Conservation (phyloP, 1,140 invertebrate genomes). For the Bathynomus jamesi region DNA sequence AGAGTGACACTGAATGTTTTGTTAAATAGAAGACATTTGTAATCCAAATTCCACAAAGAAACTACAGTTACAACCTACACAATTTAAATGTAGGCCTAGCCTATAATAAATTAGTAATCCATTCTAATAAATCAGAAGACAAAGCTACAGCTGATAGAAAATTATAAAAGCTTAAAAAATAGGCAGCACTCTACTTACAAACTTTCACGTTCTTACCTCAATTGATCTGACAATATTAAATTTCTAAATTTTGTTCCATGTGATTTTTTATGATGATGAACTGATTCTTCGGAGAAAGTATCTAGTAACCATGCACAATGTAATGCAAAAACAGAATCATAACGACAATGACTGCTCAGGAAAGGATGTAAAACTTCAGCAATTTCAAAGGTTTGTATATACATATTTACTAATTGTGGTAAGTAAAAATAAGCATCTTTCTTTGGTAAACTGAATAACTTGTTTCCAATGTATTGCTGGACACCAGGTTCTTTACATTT, state of each 20-base stretch:
- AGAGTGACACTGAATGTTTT: no score
- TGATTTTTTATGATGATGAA: constrained; percentile 66
- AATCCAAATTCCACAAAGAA: no score
- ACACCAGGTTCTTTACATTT: constrained; percentile 98
- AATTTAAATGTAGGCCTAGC: no score
- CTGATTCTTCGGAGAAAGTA: constrained; percentile 76
- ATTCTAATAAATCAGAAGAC: no score
- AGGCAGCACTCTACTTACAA: no score
- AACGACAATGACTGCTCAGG: constrained; percentile 82
- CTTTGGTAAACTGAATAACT: constrained; percentile 84
- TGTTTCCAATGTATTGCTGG: constrained; percentile 79
- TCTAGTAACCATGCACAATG: constrained; percentile 92
- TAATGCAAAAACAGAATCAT: constrained; percentile 88
- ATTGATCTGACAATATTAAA: constrained; percentile 77
- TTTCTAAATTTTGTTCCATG: constrained; percentile 78
- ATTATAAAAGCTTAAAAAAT: no score
- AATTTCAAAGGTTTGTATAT: constrained; percentile 93
- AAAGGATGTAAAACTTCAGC: constrained; percentile 93
- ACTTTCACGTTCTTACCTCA: no score
- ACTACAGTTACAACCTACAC: no score
- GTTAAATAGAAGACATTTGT: no score
- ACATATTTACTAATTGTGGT: constrained; percentile 95
- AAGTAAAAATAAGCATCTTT: constrained; percentile 94
- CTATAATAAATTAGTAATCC: no score
- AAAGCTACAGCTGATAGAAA: no score